Evolutionary conservation across 2,888 invertebrate species (phyloP), one percentile per base, ranked within the genome.

Genomic region (Gryllus longicercus): DNA sequence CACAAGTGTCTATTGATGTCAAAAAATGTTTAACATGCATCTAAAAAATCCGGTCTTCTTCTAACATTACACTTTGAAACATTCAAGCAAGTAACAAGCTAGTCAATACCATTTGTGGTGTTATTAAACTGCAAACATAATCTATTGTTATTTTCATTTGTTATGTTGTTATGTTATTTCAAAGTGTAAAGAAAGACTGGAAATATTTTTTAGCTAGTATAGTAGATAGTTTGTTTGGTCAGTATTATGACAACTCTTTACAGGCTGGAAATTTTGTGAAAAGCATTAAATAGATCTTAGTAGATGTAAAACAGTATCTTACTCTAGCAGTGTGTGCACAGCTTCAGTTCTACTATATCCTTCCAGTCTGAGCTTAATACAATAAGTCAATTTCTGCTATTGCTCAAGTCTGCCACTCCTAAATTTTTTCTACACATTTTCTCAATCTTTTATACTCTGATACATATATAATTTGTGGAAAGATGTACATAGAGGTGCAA

Each of bases 251-350:
- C 38, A 38, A 38, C 8, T 38, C 38, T 38, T 38, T 38, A 38
- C 38, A 38, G 38, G 38, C 38, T 63, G 63, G 16, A 18, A n/a
- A 63, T 14, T 63, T 14, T 18, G n/a, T 63, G 63, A 63, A 63
- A 63, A 63, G 63, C 14, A 18, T 18, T 18, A 4, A 18, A n/a
- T 63, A 63, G n/a, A 63, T 63, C n/a, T 63, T 63, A 63, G 16
- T 63, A 63, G 63, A 63, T 63, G 63, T 63, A 18, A 63, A 63
- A 63, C 16, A 18, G 38, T 18, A n/a, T 63, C 63, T 63, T 63
- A n/a, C 63, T 63, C 63, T 63, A 63, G 63, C 63, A 63, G n/a
- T 63, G 63, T 63, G 63, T 63, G 63, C 63, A 63, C 63, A 63
- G 38, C 63, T 63, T 63, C 63, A 63, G 63, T 63, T 63, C 63